A percentile compares a stretch with the other conserved stretches of the same genome.
Evolutionary conservation across 2,113 vertebrate genomes (phyloP).

Genomic region (Struthio camelus): DNA sequence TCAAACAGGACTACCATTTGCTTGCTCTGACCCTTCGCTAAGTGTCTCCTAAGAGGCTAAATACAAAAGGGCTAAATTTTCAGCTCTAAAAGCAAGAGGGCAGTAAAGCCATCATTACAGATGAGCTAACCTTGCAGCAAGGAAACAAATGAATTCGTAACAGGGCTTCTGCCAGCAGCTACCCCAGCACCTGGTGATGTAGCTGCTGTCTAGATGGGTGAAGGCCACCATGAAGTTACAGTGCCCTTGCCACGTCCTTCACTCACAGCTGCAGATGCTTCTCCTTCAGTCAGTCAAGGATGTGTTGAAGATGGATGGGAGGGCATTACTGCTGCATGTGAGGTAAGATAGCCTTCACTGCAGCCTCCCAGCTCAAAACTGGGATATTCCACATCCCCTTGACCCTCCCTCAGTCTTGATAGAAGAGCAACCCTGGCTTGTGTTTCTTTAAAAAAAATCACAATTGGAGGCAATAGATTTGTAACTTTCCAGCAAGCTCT

Average conservation of each 20-base stretch:
- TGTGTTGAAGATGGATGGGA: slow-evolving; percentile 1
- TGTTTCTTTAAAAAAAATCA: not conserved
- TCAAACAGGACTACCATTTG: not conserved
- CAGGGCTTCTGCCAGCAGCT: not conserved
- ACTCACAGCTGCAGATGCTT: not conserved
- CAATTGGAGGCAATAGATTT: not conserved
- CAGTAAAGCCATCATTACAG: not conserved
- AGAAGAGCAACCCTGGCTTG: not conserved
- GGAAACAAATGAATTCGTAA: not conserved
- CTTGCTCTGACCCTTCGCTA: not conserved
- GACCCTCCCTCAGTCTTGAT: not conserved
- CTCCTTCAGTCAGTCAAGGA: slow-evolving; percentile 47
- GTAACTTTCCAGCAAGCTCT: not conserved
- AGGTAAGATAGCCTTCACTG: not conserved
- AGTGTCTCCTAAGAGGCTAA: not conserved
- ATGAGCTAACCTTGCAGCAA: not conserved
- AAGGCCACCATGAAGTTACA: not conserved
- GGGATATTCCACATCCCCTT: not conserved
- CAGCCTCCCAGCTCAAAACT: not conserved
- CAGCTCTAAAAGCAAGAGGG: not conserved
- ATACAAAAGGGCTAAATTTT: not conserved
- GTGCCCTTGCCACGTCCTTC: not conserved
- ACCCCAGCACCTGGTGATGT: not conserved
- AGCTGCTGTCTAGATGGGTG: not conserved
- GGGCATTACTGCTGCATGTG: not conserved